Evolutionary conservation across 2,113 vertebrate genomes (phyloP).

Genomic region (Ploceus nigricollis): DNA sequence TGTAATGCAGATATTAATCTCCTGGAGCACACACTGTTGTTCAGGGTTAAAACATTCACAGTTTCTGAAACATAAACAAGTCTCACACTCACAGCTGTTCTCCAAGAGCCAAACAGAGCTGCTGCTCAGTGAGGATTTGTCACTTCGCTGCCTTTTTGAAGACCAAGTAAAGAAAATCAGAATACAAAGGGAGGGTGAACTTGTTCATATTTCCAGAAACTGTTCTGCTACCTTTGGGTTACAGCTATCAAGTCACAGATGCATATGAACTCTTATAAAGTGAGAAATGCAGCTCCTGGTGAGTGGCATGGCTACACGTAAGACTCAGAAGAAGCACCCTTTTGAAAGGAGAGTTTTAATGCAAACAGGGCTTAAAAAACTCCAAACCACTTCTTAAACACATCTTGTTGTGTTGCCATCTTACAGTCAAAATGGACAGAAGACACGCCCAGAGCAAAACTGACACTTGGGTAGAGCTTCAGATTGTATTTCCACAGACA

Average conservation of each 20-base stretch:
- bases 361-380: not conserved
- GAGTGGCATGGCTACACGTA: fast-evolving
- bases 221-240: not conserved
- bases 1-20: conserved; percentile 74
- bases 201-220: not conserved
- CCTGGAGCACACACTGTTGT: conserved; percentile 54
- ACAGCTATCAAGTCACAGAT: not conserved
- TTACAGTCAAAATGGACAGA: not conserved
- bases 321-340: not conserved
- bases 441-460: not conserved
- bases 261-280: not conserved
- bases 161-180: not conserved
- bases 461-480: fast-evolving
- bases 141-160: not conserved
- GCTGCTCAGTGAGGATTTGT: not conserved
- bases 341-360: not conserved
- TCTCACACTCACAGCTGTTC: conserved; percentile 10
- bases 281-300: not conserved
- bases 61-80: conserved; percentile 57
- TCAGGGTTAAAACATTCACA: conserved; percentile 58
- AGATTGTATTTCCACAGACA: fast-evolving
- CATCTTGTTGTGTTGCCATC: not conserved
- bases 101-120: not conserved
- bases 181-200: not conserved
- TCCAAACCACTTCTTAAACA: not conserved